Percentiles rank a stretch among this genome's conserved stretches.
phyloP scores from a whole-genome alignment of 2,888 invertebrate species.

The Pyrocoelia pectoralis region DNA sequence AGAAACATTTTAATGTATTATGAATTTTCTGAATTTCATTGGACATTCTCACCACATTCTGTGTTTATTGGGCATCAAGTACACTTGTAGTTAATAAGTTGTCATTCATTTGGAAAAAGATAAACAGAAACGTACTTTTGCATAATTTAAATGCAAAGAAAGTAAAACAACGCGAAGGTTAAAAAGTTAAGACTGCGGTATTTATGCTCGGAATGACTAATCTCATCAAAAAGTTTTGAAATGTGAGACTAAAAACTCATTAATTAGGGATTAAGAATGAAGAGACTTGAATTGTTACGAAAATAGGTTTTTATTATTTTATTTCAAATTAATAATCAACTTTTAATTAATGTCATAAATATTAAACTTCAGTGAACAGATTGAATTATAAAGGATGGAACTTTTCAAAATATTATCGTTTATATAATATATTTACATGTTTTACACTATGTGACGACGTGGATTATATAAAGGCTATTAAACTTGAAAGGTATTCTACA shows the following conservation, averaged over 20 bases:
- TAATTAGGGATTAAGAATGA: conserved; percentile 6
- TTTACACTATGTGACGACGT: conserved; percentile 6
- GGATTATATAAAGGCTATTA: conserved; percentile 9
- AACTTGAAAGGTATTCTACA: conserved; percentile 12
- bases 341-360: background rate
- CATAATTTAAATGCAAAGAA: too few relatives aligned
- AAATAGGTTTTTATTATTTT: conserved; percentile 5
- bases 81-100: too few relatives aligned
- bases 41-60: too few relatives aligned
- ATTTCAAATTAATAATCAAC: background rate
- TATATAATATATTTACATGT: conserved; percentile 1
- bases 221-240: conserved; percentile 8
- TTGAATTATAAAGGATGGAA: background rate
- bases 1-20: too few relatives aligned
- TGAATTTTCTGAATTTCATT: too few relatives aligned
- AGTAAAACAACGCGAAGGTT: background rate
- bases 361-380: background rate
- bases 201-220: background rate
- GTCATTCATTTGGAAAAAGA: too few relatives aligned
- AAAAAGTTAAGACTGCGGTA: background rate
- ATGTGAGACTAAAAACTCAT: background rate
- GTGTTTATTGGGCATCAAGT: too few relatives aligned
- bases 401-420: background rate
- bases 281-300: background rate
- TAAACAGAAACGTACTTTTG: too few relatives aligned